Evolutionary conservation across 2,888 invertebrate genomes (phyloP).

Genomic region (Boloria euphrosyne): DNA sequence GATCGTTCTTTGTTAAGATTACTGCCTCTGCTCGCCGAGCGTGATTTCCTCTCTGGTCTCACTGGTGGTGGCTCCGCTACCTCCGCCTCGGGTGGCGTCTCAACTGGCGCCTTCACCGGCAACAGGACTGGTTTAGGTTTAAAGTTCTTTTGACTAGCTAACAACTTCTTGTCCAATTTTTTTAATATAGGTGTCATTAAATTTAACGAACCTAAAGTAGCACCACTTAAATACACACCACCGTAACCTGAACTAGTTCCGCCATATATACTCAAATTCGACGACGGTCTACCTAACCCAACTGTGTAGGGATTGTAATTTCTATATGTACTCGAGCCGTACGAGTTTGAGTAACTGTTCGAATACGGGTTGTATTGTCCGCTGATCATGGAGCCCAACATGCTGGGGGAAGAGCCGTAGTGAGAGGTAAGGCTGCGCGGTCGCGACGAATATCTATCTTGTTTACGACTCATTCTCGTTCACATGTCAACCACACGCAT

Average conservation of each 20-base stretch:
- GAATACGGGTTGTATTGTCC: slow-evolving; percentile 68
- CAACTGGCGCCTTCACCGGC: slow-evolving; percentile 59
- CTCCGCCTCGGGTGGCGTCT: slow-evolving; percentile 43
- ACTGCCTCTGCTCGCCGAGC: slow-evolving; percentile 50
- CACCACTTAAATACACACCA: slow-evolving; percentile 84
- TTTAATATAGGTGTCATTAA: slow-evolving; percentile 80
- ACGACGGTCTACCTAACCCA: slow-evolving; percentile 69
- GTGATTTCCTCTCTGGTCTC: slow-evolving; percentile 66
- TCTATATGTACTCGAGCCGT: slow-evolving; percentile 65
- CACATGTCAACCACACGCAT: slow-evolving; percentile 56
- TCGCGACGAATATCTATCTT: slow-evolving; percentile 69
- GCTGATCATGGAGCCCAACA: slow-evolving; percentile 68
- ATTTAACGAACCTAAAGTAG: slow-evolving; percentile 81
- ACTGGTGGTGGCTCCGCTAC: slow-evolving; percentile 47
- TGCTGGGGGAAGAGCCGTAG: slow-evolving; percentile 74
- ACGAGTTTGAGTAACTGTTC: slow-evolving; percentile 64
- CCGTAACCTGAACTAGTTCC: slow-evolving; percentile 86
- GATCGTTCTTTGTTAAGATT: slow-evolving; percentile 71
- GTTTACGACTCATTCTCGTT: slow-evolving; percentile 74
- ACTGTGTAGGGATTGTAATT: slow-evolving; percentile 75
- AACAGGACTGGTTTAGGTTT: slow-evolving; percentile 69
- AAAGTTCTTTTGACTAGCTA: slow-evolving; percentile 78
- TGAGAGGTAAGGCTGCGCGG: slow-evolving; percentile 70
- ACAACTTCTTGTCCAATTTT: slow-evolving; percentile 73
- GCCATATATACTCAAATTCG: slow-evolving; percentile 80